These are phyloP conservation scores for Entomobrya proxima DNA, from an alignment of 2,888 invertebrate species.

Conservation along the genomic window DNA sequence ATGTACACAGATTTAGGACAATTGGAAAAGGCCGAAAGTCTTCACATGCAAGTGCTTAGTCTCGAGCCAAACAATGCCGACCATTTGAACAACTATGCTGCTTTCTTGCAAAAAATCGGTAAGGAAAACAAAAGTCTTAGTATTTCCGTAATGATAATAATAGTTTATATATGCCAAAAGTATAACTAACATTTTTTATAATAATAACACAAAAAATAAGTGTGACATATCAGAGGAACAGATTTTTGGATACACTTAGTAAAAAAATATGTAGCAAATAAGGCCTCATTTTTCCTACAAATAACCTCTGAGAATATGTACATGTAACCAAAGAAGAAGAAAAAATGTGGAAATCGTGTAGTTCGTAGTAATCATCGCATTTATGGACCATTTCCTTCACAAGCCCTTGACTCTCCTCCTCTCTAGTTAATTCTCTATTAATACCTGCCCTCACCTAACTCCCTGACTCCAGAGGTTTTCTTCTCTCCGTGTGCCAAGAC, in stretches of 20 bases:
- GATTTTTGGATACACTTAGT: no score
- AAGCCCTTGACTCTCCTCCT: background rate
- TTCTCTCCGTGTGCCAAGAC: constrained; percentile 33
- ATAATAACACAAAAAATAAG: no score
- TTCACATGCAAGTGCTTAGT: constrained; percentile 73
- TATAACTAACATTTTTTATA: constrained; percentile 18
- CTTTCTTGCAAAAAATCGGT: constrained; percentile 82
- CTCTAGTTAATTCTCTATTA: constrained; percentile 51
- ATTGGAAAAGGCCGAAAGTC: constrained; percentile 71
- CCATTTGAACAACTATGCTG: constrained; percentile 84
- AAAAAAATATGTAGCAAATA: no score
- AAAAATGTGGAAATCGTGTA: background rate
- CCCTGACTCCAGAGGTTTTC: constrained; percentile 6
- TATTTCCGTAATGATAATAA: no score
- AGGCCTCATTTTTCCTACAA: no score
- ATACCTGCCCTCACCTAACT: constrained; percentile 42
- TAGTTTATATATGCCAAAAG: background rate
- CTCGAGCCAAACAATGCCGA: constrained; percentile 84
- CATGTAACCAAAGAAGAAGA: no score
- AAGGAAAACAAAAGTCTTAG: no score
- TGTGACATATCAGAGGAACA: no score
- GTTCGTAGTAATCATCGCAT: constrained; percentile 1
- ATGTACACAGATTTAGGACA: constrained; percentile 75
- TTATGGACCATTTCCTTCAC: background rate
- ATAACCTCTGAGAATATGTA: no score